Evolutionary conservation across 2,888 invertebrate species (phyloP).

Genomic region (Neelides folsomi): DNA sequence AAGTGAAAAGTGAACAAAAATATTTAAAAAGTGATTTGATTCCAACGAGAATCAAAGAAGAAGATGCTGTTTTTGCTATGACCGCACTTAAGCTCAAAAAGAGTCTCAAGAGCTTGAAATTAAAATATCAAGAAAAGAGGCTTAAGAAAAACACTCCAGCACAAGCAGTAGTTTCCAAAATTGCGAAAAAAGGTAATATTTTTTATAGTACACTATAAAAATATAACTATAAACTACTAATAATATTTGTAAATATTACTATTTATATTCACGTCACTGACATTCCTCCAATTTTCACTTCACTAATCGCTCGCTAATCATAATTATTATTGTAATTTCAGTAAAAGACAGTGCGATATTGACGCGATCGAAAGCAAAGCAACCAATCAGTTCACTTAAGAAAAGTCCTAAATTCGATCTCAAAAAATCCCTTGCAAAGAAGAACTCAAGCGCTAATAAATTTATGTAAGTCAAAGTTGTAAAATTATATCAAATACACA

Average conservation of each 20-base stretch:
- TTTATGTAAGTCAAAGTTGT: too few relatives aligned
- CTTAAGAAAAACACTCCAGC: constrained; percentile 22
- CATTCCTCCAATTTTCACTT: not conserved
- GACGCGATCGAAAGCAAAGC: constrained; percentile 26
- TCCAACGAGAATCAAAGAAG: constrained; percentile 28
- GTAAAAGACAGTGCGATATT: constrained; percentile 20
- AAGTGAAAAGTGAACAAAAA: too few relatives aligned
- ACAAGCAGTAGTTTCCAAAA: constrained; percentile 19
- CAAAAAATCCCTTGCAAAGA: too few relatives aligned
- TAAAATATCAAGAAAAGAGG: constrained; percentile 25
- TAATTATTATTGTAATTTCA: too few relatives aligned
- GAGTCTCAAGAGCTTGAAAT: not conserved
- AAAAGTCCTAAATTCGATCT: too few relatives aligned
- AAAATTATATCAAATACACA: not conserved
- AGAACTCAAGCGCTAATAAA: too few relatives aligned
- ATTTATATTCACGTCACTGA: too few relatives aligned
- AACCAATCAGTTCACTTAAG: not conserved
- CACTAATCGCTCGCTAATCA: not conserved
- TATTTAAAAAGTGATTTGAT: constrained; percentile 1
- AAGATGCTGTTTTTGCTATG: constrained; percentile 32
- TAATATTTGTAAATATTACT: too few relatives aligned
- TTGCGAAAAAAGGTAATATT: constrained; percentile 29
- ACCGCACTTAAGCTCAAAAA: constrained; percentile 24
- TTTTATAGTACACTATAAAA: too few relatives aligned
- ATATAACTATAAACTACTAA: too few relatives aligned